phyloP scores from a whole-genome alignment of 2,797 vertebrate genomes.

The Characodon lateralis region DNA sequence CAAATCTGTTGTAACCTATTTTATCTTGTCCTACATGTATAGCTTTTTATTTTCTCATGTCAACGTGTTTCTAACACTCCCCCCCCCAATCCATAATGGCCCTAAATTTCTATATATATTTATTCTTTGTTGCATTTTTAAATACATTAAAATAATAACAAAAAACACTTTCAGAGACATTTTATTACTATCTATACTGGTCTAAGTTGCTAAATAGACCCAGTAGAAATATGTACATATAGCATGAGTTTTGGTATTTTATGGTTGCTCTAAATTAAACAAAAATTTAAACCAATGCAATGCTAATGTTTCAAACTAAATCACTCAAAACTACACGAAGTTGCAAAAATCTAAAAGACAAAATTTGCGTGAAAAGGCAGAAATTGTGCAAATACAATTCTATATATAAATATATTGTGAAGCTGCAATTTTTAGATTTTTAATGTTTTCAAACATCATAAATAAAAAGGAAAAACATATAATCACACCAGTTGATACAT shows the following conservation, averaged over 20 bases:
- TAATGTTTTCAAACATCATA: not conserved
- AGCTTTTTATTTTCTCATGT: too few species aligned
- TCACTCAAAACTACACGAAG: not conserved
- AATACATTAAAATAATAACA: not conserved
- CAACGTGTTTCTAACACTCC: too few species aligned
- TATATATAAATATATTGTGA: not conserved
- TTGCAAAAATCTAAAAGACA: not conserved
- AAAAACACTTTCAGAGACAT: not conserved
- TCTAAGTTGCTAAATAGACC: not conserved
- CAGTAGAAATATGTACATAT: not conserved
- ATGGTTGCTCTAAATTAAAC: too few species aligned
- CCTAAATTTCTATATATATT: not conserved
- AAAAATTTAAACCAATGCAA: not conserved
- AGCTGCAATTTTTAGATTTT: not conserved
- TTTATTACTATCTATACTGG: not conserved
- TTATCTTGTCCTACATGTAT: too few species aligned
- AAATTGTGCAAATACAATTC: not conserved
- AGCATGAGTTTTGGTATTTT: too few species aligned
- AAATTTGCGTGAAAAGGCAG: not conserved
- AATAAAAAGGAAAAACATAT: not conserved
- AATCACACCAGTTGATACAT: not conserved
- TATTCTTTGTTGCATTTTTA: not conserved
- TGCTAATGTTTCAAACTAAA: not conserved
- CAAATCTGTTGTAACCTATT: too few species aligned
- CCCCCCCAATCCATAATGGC: too few species aligned